Evolutionary conservation across 37 sponge, comb jelly and placozoan genomes (phyloP), one percentile per base, ranked within the genome.

Genomic region (Lycopodina hypogea): DNA sequence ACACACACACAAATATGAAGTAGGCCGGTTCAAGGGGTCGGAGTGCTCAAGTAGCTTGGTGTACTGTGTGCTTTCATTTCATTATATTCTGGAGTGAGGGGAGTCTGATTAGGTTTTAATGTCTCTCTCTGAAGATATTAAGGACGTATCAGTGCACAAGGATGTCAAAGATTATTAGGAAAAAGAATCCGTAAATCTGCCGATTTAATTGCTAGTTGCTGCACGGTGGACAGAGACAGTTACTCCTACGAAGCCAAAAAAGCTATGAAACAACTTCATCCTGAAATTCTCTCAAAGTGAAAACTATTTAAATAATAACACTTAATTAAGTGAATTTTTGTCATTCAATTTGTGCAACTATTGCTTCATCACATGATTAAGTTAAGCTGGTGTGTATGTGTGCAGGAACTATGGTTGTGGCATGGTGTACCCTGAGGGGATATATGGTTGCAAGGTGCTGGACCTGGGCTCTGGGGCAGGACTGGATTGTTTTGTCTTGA

Each of bases 371-470:
- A 59, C n/a, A 59, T 28, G 28, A 12, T 26, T 23, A 59, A n/a
- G 4, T 45, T 45, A 45, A 12, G 48, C 9, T 45, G 48, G 48
- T 45, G 9, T 45, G 4, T 45, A 9, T 45, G 4, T 4, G 48
- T 9, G 3, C 58, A 85, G 94, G 69, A 90, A 93, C 79, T 93
- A 89, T 74, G 94, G 94, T 30, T 93, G 94, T 80, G 94, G 94
- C 37, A 83, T 83, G 17, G 88, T 88, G 26, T 82, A 89, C 60
- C 94, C 94, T 17, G 87, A 89, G 23, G 79, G 63, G 21, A 81
- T 93, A 39, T 66, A 76, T 26, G 88, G 85, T 4, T 83, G 85
- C 41, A 83, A 74, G 29, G 78, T 93, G 26, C 40, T 93, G 56
- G 94, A 93, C 69, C 84, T 93, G 34, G 94, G 94, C 29, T 83